These are phyloP conservation scores for Bombylius discolor DNA, from an alignment of 2,888 invertebrate genomes.

Conservation along the genomic window DNA sequence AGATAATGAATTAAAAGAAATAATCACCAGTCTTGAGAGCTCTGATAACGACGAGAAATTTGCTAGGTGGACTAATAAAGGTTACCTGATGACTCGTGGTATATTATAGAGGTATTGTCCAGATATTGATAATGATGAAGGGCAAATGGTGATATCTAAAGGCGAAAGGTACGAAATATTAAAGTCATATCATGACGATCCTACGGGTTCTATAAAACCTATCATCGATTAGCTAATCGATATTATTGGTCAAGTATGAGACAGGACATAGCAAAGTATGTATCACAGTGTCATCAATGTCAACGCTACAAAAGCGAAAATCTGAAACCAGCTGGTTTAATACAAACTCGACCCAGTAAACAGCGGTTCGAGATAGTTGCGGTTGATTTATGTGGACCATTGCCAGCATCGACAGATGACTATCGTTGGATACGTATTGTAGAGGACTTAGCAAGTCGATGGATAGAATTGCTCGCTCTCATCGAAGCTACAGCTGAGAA, in stretches of 20 bases:
- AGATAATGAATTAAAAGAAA: conserved; percentile 13
- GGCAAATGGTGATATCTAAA: conserved; percentile 7
- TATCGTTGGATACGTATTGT: conserved; percentile 20
- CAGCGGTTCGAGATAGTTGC: conserved; percentile 14
- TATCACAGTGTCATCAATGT: neutral
- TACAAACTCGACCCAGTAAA: conserved; percentile 12
- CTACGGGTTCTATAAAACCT: neutral
- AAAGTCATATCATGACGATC: conserved; percentile 11
- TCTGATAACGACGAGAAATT: conserved; percentile 9
- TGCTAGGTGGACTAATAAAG: conserved; percentile 5
- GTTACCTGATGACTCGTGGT: conserved; percentile 1
- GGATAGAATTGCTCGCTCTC: conserved; percentile 23
- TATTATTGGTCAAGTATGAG: conserved; percentile 15
- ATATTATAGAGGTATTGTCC: neutral
- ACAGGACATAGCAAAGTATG: neutral
- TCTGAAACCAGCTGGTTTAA: conserved; percentile 14
- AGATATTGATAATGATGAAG: neutral
- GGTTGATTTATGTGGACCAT: conserved; percentile 14
- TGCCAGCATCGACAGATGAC: conserved; percentile 10
- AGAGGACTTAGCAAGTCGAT: conserved; percentile 20
- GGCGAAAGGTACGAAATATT: conserved; percentile 6
- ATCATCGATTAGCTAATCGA: conserved; percentile 5
- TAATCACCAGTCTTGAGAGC: conserved; percentile 3
- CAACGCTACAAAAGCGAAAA: conserved; percentile 13
- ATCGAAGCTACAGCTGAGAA: conserved; percentile 20